Percentiles rank a stretch among this genome's conserved stretches.
Conservation (phyloP, 2,797 vertebrate species). For the Stomatorhinus walkeri region DNA sequence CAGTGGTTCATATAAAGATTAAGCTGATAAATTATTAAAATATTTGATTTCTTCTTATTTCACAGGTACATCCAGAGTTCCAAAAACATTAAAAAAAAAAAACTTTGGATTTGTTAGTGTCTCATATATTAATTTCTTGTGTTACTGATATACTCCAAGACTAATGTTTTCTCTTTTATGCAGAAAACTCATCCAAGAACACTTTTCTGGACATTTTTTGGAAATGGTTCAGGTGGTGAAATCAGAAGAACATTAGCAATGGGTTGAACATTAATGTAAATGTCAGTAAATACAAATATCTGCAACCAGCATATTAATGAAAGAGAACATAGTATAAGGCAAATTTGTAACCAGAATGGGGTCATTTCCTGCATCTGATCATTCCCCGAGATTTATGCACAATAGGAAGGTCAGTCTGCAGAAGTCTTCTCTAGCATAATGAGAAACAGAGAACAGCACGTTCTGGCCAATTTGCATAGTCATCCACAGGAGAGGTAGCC, state of each 20-base stretch:
- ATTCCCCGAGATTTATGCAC: not conserved
- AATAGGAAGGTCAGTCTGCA: not conserved
- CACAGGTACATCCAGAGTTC: not conserved
- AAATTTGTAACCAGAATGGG: not conserved
- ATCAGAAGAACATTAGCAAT: not conserved
- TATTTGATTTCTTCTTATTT: not conserved
- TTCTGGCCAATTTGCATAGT: conserved; percentile 8
- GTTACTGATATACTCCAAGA: not conserved
- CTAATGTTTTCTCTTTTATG: not conserved
- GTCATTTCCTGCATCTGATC: not conserved
- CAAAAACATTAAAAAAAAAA: not conserved
- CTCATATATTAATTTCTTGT: not conserved
- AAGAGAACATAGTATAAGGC: not conserved
- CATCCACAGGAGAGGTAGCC: not conserved
- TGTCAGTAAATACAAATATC: not conserved
- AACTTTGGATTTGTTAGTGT: not conserved
- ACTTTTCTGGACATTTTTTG: not conserved
- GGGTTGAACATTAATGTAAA: not conserved
- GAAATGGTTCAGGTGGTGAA: not conserved
- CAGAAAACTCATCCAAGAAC: not conserved
- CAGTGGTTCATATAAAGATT: not conserved
- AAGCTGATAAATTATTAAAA: not conserved
- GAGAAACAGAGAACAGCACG: conserved; percentile 2
- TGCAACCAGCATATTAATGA: not conserved
- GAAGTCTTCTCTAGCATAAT: not conserved